These are phyloP conservation scores for Peromyscus polionotus DNA, from an alignment of 2,113 vertebrate species.

Conservation along the genomic window DNA sequence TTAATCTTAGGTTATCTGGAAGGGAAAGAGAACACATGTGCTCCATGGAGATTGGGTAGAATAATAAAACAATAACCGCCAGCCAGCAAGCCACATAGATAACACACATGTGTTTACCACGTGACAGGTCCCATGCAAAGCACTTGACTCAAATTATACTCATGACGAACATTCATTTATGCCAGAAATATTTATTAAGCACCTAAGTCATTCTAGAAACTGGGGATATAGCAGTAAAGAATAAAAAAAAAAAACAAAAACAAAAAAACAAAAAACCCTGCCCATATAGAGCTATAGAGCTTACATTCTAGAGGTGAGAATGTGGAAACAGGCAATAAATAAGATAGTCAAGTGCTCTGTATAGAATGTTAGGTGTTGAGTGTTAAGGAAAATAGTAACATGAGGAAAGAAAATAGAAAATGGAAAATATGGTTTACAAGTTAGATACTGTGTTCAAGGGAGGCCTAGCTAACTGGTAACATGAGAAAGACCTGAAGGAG, in stretches of 20 bases:
- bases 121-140: not conserved
- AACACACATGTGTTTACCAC: not conserved
- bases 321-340: conserved; percentile 66
- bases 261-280: not conserved
- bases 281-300: conserved; percentile 67
- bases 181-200: conserved; percentile 74
- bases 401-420: not conserved
- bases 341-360: conserved; percentile 2
- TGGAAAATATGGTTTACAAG: not conserved
- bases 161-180: not conserved
- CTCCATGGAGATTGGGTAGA: not conserved
- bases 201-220: conserved; percentile 73
- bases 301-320: conserved; percentile 65
- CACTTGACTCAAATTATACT: not conserved
- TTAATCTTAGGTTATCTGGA: not conserved
- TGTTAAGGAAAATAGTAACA: conserved; percentile 15
- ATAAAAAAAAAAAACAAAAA: not conserved
- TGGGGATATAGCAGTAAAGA: conserved; percentile 57
- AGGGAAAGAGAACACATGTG: not conserved
- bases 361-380: not conserved
- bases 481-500: not conserved
- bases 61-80: not conserved
- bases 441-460: not conserved
- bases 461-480: not conserved
- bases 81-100: not conserved